These are phyloP conservation scores for Parnassius smintheus DNA, from an alignment of 2,888 invertebrate species.

Conservation along the genomic window DNA sequence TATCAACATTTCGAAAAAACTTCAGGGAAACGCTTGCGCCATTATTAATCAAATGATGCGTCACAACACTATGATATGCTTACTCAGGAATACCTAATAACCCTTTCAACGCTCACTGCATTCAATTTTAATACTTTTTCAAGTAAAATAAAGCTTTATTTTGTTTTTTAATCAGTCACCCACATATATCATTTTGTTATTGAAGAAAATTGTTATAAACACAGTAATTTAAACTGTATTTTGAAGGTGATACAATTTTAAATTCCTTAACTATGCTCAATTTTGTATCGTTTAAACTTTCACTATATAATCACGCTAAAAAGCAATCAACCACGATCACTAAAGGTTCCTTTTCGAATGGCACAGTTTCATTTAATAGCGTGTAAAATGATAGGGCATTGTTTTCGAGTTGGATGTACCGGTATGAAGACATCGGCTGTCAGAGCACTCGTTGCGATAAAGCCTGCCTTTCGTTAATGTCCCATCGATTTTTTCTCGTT, in stretches of 20 bases:
- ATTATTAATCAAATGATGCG: slow-evolving; percentile 78
- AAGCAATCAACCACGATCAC: neutral
- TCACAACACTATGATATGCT: slow-evolving; percentile 78
- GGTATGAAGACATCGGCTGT: slow-evolving; percentile 75
- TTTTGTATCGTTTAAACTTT: slow-evolving; percentile 8
- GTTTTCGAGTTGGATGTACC: slow-evolving; percentile 72
- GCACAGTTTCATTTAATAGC: slow-evolving; percentile 49
- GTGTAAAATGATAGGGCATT: slow-evolving; percentile 67
- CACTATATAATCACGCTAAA: neutral
- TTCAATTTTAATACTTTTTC: slow-evolving; percentile 25
- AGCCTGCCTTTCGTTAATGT: slow-evolving; percentile 55
- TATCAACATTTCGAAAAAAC: slow-evolving; percentile 61
- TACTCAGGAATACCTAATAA: slow-evolving; percentile 75
- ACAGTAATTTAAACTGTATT: slow-evolving; percentile 14
- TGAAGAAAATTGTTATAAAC: neutral
- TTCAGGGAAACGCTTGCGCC: slow-evolving; percentile 64
- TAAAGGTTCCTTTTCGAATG: slow-evolving; percentile 7
- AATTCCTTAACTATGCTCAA: slow-evolving; percentile 29
- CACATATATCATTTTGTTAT: slow-evolving; percentile 18
- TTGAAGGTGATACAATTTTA: slow-evolving; percentile 33
- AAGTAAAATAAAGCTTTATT: slow-evolving; percentile 23
- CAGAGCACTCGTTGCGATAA: slow-evolving; percentile 51
- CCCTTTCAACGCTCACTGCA: slow-evolving; percentile 35
- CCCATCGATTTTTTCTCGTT: slow-evolving; percentile 34
- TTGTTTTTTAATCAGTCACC: neutral